Base-by-base conservation (phyloP, 2,797 vertebrate genomes). In the Scarus forsteni region DNA sequence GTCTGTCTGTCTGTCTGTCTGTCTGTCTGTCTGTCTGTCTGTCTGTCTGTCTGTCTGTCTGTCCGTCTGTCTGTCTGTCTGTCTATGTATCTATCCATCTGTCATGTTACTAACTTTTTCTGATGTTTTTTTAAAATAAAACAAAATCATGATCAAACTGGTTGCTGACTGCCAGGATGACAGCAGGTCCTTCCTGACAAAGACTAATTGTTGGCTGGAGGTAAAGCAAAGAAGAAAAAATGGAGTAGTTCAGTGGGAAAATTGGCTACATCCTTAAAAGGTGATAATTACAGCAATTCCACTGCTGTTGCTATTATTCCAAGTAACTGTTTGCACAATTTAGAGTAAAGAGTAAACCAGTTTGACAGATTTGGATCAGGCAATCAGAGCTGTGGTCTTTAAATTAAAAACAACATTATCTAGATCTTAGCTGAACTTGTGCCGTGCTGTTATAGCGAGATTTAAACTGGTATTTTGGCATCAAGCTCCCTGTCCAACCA, bases 401-500 rank as follows among this genome's bases (percentile, higher is more conserved):
- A 50, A 45, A 51, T 50, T 60, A 18, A 10, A 53, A 63, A 46
- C 27, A 16, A 60, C 27, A 8, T 42, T 13, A 38, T 71, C 62
- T 77, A 45, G 53, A 50, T 60, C 39, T 16, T 66, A 27, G 27
- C 27, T 76, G 58, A 65, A 60, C 45, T 35, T 48, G 57, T 58
- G 35, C 19, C 35, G 46, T 39, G 42, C 50, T 16, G 36, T 52
- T n/a, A 61, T 35, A 18, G 57, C 56, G 56, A 69, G 55, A 39
- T 1, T 57, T 59, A 39, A 79, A 63, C 65, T 60, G 19, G 7
- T 50, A 16, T 66, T 65, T 69, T 45, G 40, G 10, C 49, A 14
- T 77, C 48, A 66, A 52, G 64, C 45, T 66, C 68, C 60, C 66
- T 70, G 80, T 74, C 80, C 45, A 66, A 71, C 81, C 62, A 68